Percentiles rank a stretch among this genome's conserved stretches.
Conservation (phyloP, 2,797 vertebrate genomes). For the Mormyrops boulengeri region DNA sequence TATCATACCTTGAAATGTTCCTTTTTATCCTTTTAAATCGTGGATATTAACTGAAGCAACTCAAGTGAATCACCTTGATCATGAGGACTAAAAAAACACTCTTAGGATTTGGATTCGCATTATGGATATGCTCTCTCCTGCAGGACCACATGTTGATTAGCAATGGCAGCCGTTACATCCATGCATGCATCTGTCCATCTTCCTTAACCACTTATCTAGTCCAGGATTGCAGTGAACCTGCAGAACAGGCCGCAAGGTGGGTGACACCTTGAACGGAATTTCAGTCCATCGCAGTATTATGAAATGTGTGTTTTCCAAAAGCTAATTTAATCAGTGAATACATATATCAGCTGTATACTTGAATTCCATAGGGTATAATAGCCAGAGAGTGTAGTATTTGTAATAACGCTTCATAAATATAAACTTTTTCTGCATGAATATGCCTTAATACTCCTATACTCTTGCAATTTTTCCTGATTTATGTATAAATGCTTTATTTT, state of each 20-base stretch:
- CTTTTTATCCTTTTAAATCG: not conserved
- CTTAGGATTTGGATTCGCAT: not conserved
- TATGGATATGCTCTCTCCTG: not conserved
- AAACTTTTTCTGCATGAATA: not conserved
- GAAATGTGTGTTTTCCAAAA: not conserved
- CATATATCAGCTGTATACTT: not conserved
- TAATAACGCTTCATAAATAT: not conserved
- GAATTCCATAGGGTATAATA: not conserved
- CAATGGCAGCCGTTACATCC: not conserved
- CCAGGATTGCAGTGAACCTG: not conserved
- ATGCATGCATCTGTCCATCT: not conserved
- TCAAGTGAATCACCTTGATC: not conserved
- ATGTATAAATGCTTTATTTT: not conserved
- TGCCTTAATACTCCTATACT: not conserved
- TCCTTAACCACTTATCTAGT: not conserved
- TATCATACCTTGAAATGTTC: conserved; percentile 14
- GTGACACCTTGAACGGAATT: not conserved
- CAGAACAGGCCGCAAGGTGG: not conserved
- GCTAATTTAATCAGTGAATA: not conserved
- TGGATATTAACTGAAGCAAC: not conserved
- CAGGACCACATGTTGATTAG: not conserved
- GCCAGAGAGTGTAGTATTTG: not conserved
- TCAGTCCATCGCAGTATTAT: not conserved
- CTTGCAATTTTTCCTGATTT: not conserved
- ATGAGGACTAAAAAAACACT: not conserved